Base-by-base conservation (phyloP, 2,797 vertebrate genomes). In the Kryptolebias ocellatus region DNA sequence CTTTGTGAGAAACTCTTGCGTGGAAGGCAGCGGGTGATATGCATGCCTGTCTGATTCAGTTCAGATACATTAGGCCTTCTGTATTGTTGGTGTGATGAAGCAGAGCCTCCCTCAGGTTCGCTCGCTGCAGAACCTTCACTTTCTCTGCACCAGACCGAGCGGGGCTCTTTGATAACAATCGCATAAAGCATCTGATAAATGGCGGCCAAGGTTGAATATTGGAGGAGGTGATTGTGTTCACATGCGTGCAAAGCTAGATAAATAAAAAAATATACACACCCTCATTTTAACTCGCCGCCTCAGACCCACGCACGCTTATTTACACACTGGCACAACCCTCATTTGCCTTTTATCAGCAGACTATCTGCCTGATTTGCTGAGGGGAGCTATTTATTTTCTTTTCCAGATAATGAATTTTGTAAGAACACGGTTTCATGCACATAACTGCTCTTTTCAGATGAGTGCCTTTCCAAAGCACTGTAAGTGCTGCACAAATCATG, bases 321-420 rank as follows among this genome's bases (percentile, higher is more conserved):
- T 67, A 27, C 45, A 62, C 55, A 66, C 51, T n/a, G 28, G 3
- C 17, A n/a, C 57, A 62, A 20, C 51, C 37, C 11, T 55, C 27
- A n/a, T 72, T 42, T 64, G 67, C 39, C 42, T 72, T 79, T 80
- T 84, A 86, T 88, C 83, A 74, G 67, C 18, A 10, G 74, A 50
- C 80, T 71, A 78, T 87, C 78, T 84, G 79, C 68, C 62, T 81
- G 78, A 86, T 81, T 86, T 78, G 55, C 70, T 80, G 47, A 17
- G 47, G 68, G 53, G 51, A 20, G 39, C 69, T 79, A 73, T 88
- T 85, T 78, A 71, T 81, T 88, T 42, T 85, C 6, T 70, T 76
- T 87, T 82, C 37, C 56, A 68, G 72, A 68, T 87, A 87, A 87
- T 86, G 61, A 71, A 82, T 84, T 85, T 81, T 58, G 45, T 61